A percentile compares a stretch with the other conserved stretches of the same genome.
phyloP scores from a whole-genome alignment of 2,113 vertebrate genomes.

The Serinus canaria region DNA sequence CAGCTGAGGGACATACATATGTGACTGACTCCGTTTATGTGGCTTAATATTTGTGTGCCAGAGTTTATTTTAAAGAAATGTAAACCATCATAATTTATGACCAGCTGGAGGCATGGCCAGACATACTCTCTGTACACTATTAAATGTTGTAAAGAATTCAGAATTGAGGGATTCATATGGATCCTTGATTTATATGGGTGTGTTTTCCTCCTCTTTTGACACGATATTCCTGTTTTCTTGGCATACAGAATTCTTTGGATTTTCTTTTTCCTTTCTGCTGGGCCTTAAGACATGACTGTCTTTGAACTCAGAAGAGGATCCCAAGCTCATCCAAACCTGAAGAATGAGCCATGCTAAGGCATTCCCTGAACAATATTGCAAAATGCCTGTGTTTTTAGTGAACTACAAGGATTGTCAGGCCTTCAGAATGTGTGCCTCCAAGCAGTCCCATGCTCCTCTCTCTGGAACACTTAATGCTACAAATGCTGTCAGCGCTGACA shows the following conservation, averaged over 20 bases:
- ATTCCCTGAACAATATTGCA: background rate
- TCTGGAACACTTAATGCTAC: background rate
- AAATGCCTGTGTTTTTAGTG: background rate
- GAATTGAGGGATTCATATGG: background rate
- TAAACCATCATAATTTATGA: background rate
- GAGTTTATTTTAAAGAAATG: background rate
- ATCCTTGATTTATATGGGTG: background rate
- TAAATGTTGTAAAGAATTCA: background rate
- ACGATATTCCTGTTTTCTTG: background rate
- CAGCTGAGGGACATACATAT: background rate
- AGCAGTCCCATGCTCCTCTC: background rate
- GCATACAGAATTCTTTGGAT: background rate
- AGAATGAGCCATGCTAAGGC: background rate
- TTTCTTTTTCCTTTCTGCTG: background rate
- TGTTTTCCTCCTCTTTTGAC: background rate
- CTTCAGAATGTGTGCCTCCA: background rate
- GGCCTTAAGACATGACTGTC: background rate
- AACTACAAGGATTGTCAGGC: background rate
- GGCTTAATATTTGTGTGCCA: background rate
- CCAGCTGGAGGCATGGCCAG: background rate
- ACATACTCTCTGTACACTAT: background rate
- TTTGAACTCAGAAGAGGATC: background rate
- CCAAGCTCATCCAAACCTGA: background rate
- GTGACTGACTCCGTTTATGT: background rate
- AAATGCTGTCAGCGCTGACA: background rate